Evolutionary conservation across 2,797 vertebrate genomes (phyloP), one percentile per base, ranked within the genome.

Genomic region (Poecile montanus): DNA sequence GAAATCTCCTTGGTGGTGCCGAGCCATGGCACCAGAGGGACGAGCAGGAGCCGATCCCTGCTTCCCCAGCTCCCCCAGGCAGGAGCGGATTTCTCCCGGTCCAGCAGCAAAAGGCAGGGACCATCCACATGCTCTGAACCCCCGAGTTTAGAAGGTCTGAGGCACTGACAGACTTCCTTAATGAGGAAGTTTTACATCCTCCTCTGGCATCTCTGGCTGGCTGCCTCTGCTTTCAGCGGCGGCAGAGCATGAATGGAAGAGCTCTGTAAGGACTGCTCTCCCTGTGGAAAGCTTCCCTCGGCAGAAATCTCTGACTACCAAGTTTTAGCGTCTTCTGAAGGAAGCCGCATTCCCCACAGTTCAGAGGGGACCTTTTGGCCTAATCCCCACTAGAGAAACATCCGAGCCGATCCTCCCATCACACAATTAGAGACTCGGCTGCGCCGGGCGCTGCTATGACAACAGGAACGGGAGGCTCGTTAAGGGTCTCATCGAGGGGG

Each of bases 351-450:
- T 76, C 66, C 68, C 57, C 67, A 17, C 71, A 29, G 82, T 45
- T 94, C 94, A 89, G 85, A 91, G 94, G 85, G 91, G 79, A 93
- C 91, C 87, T 92, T 88, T 88, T 90, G 91, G 83, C 89, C 92
- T 84, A 70, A 95, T 73, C 79, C 50, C 63, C 70, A 36, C 79
- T 71, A 76, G 91, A 94, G 85, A 92, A 91, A 45, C 70, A 84
- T 73, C 94, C 85, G 73, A 88, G 42, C 27, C 3, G 66, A 95
- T 92, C 87, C 91, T 96, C 85, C 88, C 74, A 60, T 78, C 87
- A 70, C 85, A 84, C 95, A 95, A 93, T 93, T 91, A 96, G 68
- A 85, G 82, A n/a, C 85, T 91, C 44, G 0, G 10, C 61, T 50
- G 12, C 53, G 27, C 44, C 3, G 29, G 92, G 76, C 57, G 26